These are phyloP conservation scores for Autographa pulchrina DNA, from an alignment of 2,888 invertebrate genomes.

Conservation along the genomic window DNA sequence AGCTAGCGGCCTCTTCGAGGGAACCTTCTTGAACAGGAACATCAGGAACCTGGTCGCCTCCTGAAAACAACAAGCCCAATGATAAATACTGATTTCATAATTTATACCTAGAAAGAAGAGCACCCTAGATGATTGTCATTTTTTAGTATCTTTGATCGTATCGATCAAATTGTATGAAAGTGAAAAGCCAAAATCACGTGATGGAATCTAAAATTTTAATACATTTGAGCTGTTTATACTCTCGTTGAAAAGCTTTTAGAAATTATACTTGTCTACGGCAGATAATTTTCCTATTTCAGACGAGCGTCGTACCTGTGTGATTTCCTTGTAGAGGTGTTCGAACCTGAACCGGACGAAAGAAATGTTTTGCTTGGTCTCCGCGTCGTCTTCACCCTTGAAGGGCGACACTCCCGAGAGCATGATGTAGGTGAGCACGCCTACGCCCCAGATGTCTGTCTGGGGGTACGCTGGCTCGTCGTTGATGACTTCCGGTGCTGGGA, in stretches of 20 bases:
- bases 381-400: constrained; percentile 94
- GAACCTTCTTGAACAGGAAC: constrained; percentile 98
- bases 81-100: background rate
- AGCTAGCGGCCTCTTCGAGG: constrained; percentile 97
- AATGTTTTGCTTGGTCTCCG: constrained; percentile 97
- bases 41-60: constrained; percentile 94
- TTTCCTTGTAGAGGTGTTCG: constrained; percentile 97
- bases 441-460: constrained; percentile 98
- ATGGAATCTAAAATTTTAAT: no score
- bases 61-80: constrained; percentile 56
- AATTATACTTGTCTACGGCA: background rate
- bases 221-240: no score
- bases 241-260: no score
- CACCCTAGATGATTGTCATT: no score
- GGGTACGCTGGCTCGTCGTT: constrained; percentile 96
- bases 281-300: background rate
- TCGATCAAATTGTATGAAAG: no score
- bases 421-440: constrained; percentile 97
- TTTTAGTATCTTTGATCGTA: no score
- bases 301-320: constrained; percentile 91
- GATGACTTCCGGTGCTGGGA: constrained; percentile 95
- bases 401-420: constrained; percentile 98
- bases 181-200: no score
- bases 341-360: constrained; percentile 97
- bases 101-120: background rate